Evolutionary conservation across 2,113 vertebrate genomes (phyloP).

Genomic region (Chauna torquata): DNA sequence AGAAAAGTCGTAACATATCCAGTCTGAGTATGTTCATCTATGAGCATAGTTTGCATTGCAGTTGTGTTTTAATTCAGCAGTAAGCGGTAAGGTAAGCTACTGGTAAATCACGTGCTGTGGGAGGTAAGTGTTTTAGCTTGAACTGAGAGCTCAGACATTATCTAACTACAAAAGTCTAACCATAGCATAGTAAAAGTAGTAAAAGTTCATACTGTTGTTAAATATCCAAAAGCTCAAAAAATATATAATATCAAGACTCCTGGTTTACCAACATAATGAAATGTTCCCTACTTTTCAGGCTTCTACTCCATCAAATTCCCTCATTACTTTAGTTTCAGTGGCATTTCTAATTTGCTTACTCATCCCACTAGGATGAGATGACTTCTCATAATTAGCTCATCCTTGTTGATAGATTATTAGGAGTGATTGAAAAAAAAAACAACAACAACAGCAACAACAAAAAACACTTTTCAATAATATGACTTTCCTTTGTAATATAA

Average conservation of each 20-base stretch:
- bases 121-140: background rate
- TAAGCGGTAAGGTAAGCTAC: background rate
- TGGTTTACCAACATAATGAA: background rate
- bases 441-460: too few relatives aligned
- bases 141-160: background rate
- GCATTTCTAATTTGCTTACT: background rate
- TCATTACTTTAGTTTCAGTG: background rate
- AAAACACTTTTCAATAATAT: background rate
- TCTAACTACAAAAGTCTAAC: background rate
- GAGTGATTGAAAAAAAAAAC: background rate
- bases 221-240: background rate
- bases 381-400: background rate
- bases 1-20: background rate
- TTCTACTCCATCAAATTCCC: background rate
- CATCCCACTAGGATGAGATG: background rate
- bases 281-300: background rate
- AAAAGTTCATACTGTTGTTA: background rate
- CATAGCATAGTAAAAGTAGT: background rate
- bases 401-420: background rate
- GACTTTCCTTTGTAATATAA: background rate
- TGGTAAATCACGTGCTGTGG: background rate
- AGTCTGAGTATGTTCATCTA: background rate
- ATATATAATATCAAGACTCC: background rate
- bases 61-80: background rate
- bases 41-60: background rate